Conservation (phyloP, 1,140 invertebrate species). For the Apis cerana region DNA sequence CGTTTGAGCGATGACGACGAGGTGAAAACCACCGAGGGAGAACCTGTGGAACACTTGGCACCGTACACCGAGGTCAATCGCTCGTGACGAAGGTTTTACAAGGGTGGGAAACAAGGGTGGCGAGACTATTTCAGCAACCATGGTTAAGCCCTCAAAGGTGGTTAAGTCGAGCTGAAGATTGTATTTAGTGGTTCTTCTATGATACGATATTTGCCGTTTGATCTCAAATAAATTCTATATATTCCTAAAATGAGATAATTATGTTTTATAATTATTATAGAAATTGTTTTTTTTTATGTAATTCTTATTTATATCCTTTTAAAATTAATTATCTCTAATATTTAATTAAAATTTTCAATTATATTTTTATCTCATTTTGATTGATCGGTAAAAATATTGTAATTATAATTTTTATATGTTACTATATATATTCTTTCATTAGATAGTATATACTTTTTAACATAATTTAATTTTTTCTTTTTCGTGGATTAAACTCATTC, state of each 20-base stretch:
- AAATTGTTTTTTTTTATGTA: too few species aligned
- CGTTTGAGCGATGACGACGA: constrained; percentile 49
- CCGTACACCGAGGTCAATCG: constrained; percentile 55
- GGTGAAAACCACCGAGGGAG: constrained; percentile 52
- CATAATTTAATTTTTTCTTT: too few species aligned
- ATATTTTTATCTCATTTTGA: too few species aligned
- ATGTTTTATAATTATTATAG: not conserved
- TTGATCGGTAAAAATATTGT: too few species aligned
- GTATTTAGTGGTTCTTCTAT: constrained; percentile 29
- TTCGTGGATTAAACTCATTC: too few species aligned
- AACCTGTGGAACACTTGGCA: constrained; percentile 60
- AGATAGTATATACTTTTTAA: too few species aligned
- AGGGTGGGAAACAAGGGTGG: constrained; percentile 41
- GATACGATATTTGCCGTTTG: not conserved
- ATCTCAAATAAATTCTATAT: not conserved
- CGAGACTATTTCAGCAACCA: constrained; percentile 15
- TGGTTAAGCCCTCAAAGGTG: constrained; percentile 49
- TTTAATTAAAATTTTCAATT: too few species aligned
- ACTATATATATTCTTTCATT: too few species aligned
- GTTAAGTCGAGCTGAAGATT: constrained; percentile 34
- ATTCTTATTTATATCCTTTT: too few species aligned
- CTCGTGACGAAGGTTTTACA: constrained; percentile 55
- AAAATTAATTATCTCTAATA: too few species aligned
- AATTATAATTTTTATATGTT: too few species aligned
- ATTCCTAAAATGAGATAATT: not conserved